Evolutionary conservation across 1,140 invertebrate genomes (phyloP).

Genomic region (Drosophila triauraria): DNA sequence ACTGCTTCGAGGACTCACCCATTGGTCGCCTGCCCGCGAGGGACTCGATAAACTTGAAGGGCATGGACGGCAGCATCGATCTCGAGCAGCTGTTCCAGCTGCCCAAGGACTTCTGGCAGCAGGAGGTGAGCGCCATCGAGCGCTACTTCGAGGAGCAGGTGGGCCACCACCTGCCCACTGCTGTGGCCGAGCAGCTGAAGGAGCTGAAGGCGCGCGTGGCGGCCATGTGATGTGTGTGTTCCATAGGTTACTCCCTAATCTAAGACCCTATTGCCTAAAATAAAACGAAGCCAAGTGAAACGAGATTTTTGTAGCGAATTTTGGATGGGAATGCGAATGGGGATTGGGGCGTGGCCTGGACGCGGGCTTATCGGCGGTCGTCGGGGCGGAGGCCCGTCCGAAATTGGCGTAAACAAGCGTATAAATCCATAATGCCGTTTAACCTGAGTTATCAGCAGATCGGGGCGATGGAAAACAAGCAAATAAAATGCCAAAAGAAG

Average conservation of each 20-base stretch:
- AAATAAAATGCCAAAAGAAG: slow-evolving; percentile 62
- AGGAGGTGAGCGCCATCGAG: slow-evolving; percentile 93
- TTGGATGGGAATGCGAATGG: neutral
- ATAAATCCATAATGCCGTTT: slow-evolving; percentile 71
- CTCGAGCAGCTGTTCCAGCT: slow-evolving; percentile 93
- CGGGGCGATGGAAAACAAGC: slow-evolving; percentile 62
- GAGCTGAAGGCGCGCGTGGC: slow-evolving; percentile 89
- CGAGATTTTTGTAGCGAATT: slow-evolving; percentile 44
- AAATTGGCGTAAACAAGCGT: slow-evolving; percentile 77
- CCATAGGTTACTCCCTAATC: slow-evolving; percentile 75
- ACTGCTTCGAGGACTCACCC: slow-evolving; percentile 89
- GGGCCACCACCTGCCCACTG: slow-evolving; percentile 92
- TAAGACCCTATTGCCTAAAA: slow-evolving; percentile 69
- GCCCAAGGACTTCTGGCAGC: slow-evolving; percentile 95
- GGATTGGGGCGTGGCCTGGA: slow-evolving; percentile 45
- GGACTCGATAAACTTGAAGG: slow-evolving; percentile 89
- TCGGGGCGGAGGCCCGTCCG: slow-evolving; percentile 61
- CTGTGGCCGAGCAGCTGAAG: slow-evolving; percentile 91
- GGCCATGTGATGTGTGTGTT: slow-evolving; percentile 76
- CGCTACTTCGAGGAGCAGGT: slow-evolving; percentile 97
- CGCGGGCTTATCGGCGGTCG: slow-evolving; percentile 38
- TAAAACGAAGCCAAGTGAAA: slow-evolving; percentile 45
- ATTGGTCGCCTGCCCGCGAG: slow-evolving; percentile 91
- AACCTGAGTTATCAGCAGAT: slow-evolving; percentile 73
- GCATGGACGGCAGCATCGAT: slow-evolving; percentile 88